Percentiles rank a stretch among this genome's conserved stretches.
These are phyloP conservation scores for Rhodeus uyekii DNA, from an alignment of 2,797 vertebrate species.

Conservation along the genomic window DNA sequence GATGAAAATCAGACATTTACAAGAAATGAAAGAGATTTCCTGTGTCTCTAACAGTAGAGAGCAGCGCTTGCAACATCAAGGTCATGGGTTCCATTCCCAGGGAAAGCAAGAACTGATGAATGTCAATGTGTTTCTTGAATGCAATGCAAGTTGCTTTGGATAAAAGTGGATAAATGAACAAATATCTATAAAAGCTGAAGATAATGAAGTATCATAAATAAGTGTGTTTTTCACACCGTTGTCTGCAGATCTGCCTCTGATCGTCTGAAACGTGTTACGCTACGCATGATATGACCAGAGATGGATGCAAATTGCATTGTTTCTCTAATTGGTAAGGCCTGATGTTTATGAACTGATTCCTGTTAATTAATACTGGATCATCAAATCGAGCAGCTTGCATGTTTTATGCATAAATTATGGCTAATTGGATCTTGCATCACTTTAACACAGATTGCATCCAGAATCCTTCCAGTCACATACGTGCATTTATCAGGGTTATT, in stretches of 20 bases:
- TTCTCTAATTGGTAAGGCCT: conserved; percentile 69
- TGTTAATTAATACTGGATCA: conserved; percentile 75
- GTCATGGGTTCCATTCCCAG: too few relatives aligned
- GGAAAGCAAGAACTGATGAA: too few relatives aligned
- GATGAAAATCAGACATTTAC: background rate
- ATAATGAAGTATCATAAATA: too few relatives aligned
- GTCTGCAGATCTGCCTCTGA: conserved; percentile 63
- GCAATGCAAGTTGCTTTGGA: too few relatives aligned
- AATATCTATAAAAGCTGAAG: too few relatives aligned
- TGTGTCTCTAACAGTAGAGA: too few relatives aligned
- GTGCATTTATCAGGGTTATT: too few relatives aligned
- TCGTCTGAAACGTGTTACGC: conserved; percentile 58
- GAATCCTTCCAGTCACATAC: conserved; percentile 33
- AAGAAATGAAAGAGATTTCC: too few relatives aligned
- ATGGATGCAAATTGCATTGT: conserved; percentile 75
- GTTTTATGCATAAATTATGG: conserved; percentile 71
- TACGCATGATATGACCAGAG: conserved; percentile 70
- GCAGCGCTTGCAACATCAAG: too few relatives aligned
- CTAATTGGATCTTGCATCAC: conserved; percentile 64
- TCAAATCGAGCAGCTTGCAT: conserved; percentile 69
- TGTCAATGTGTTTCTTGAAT: too few relatives aligned
- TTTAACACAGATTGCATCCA: conserved; percentile 35
- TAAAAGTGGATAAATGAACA: too few relatives aligned
- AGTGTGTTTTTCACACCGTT: too few relatives aligned
- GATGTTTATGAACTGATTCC: conserved; percentile 75